Conservation (phyloP, 2,888 invertebrate genomes). For the Trachelus troglodyta region DNA sequence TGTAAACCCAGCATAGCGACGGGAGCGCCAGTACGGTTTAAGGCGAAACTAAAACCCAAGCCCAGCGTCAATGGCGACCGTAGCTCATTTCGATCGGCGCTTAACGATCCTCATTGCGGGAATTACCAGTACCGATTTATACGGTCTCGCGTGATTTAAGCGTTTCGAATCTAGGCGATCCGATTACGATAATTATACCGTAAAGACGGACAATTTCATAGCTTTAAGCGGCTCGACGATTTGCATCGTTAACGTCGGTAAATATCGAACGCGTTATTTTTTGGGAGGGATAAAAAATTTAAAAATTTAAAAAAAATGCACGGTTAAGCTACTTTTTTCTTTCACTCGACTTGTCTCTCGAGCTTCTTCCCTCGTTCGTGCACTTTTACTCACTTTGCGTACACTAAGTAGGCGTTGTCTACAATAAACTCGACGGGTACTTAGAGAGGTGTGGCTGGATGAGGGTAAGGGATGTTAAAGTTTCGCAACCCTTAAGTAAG, state of each 20-base stretch:
- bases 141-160: not conserved
- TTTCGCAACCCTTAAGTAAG: constrained; percentile 41
- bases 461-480: constrained; percentile 27
- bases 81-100: constrained; percentile 12
- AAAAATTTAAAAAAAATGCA: not conserved
- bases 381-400: not conserved
- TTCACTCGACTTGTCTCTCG: not conserved
- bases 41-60: not conserved
- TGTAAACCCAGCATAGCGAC: constrained; percentile 39
- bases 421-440: constrained; percentile 31
- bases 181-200: not conserved
- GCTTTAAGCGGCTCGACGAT: not conserved
- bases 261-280: not conserved
- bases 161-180: not conserved
- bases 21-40: constrained; percentile 1
- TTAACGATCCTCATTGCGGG: constrained; percentile 34
- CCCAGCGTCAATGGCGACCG: not conserved
- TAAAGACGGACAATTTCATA: not conserved
- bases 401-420: constrained; percentile 21
- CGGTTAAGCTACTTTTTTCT: not conserved
- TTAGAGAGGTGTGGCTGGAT: not conserved
- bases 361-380: not conserved
- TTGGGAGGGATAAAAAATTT: too few relatives aligned
- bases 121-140: constrained; percentile 21
- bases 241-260: not conserved